A percentile compares a stretch with the other conserved stretches of the same genome.
Conservation (phyloP, 2,888 invertebrate species). For the Pristionchus mayeri region DNA sequence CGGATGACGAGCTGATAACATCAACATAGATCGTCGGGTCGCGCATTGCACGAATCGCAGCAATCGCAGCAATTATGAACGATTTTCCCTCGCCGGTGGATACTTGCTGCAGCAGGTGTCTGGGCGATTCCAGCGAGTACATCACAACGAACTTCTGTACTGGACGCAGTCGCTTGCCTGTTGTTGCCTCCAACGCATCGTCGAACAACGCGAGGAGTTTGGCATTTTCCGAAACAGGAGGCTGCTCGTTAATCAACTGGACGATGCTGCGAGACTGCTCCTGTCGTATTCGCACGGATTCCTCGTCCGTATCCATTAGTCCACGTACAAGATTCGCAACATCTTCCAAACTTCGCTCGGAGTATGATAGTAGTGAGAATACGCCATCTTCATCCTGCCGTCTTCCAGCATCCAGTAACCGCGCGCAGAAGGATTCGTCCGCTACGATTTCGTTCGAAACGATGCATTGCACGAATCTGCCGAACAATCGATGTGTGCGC, state of each 20-base stretch:
- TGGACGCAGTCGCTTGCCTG: neutral
- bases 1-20: slow-evolving; percentile 52
- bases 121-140: neutral
- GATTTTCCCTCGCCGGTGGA: slow-evolving; percentile 78
- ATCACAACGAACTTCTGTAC: neutral
- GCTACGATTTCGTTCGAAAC: neutral
- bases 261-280: neutral
- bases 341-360: neutral
- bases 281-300: neutral
- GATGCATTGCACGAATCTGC: neutral
- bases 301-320: neutral
- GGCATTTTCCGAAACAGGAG: neutral
- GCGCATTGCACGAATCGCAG: slow-evolving; percentile 67
- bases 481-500: neutral
- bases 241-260: neutral
- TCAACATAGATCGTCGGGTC: neutral
- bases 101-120: slow-evolving; percentile 73
- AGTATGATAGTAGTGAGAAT: neutral
- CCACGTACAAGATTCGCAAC: neutral
- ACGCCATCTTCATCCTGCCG: neutral
- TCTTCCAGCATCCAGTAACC: neutral
- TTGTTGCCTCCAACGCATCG: neutral
- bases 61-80: slow-evolving; percentile 73
- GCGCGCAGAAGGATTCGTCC: neutral
- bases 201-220: neutral